Evolutionary conservation across 2,113 vertebrate species (phyloP), one percentile per base, ranked within the genome.

Genomic region (Gila orcuttii): DNA sequence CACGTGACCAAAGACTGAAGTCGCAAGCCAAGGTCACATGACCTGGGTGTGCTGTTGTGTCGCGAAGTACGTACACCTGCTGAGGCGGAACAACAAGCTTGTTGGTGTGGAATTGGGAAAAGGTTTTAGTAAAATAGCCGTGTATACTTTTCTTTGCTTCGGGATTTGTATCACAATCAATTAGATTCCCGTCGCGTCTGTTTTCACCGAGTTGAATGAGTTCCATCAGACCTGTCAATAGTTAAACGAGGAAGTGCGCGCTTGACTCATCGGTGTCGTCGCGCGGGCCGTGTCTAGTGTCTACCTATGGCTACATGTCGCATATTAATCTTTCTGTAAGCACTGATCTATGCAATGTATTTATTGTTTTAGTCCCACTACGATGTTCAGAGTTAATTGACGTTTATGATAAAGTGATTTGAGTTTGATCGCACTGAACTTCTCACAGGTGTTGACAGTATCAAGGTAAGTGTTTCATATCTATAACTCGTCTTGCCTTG

Each of bases 21-120:
- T 73, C 45, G 28, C 28, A 73, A 42, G 42, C 2, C 42, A 42
- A 83, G 15, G 76, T 79, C 93, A 95, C 92, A 89, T 94, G 93
- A 91, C 50, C 21, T 6, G 74, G 25, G 86, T 23, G 60, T 60
- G 82, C 50, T 57, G 57, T 86, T 86, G 92, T 90, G 91, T 92
- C 11, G 50, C 31, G 50, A 83, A 55, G 47, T 93, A 87, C 85
- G 55, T 80, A 77, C 91, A 93, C 94, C 94, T 94, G 85, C 36
- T 74, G 68, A 57, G 6, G 73, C 66, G 10, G n/a, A 75, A 2
- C 12, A 25, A 68, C 33, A 23, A 73, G 59, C 0, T 47, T 74
- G 3, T 82, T 81, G 45, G 31, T 42, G 10, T 52, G 28, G 66
- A 12, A 59, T 19, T n/a, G 3, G 15, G 68, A 8, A 57, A 17